These are phyloP conservation scores for Hymenopus coronatus DNA, from an alignment of 2,888 invertebrate genomes.

Conservation along the genomic window DNA sequence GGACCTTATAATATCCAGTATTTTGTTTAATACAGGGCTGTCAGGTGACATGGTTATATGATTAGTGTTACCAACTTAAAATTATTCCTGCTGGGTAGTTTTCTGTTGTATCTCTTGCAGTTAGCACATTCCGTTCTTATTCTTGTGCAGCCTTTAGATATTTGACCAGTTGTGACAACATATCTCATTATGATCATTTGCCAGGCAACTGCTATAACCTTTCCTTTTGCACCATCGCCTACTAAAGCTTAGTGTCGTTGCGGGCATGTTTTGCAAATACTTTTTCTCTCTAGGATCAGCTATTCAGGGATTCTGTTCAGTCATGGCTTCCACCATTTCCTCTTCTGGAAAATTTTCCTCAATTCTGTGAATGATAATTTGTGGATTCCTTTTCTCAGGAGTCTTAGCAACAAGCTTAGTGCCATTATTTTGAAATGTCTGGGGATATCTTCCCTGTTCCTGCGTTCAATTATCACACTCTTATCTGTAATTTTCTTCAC, in stretches of 20 bases:
- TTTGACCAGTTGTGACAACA: neutral
- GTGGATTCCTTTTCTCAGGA: neutral
- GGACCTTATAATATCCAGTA: neutral
- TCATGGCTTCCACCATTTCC: neutral
- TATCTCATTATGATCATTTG: neutral
- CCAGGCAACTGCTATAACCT: neutral
- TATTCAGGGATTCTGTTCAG: neutral
- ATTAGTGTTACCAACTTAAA: neutral
- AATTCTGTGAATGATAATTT: neutral
- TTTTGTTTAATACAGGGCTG: neutral
- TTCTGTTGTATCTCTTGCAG: neutral
- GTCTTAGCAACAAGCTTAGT: neutral
- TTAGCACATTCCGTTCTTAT: neutral
- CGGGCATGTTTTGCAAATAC: neutral
- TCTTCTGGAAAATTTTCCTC: neutral
- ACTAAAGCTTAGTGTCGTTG: neutral
- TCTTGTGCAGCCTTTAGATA: no score
- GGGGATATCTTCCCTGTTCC: neutral
- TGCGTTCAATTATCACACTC: neutral
- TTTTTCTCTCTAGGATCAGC: neutral
- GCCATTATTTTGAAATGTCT: neutral
- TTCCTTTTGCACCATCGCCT: neutral
- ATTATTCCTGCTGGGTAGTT: neutral
- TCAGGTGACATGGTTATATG: neutral
- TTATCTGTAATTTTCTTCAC: neutral